Percentiles rank a stretch among this genome's conserved stretches.
Evolutionary conservation across 2,888 invertebrate genomes (phyloP).

Genomic region (Noctua janthina): DNA sequence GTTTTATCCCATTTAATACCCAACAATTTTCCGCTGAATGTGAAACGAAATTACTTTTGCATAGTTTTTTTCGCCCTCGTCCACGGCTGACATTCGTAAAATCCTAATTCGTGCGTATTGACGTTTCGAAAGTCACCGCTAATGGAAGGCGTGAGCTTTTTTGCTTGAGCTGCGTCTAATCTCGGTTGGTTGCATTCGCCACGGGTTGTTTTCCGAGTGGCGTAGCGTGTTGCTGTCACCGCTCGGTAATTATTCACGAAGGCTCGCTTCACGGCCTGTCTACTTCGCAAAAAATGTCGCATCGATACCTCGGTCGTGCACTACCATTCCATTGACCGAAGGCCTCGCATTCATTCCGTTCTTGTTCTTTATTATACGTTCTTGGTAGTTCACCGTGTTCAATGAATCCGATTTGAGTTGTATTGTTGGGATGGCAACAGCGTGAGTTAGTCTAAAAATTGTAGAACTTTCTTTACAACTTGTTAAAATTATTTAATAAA

Average conservation of each 20-base stretch:
- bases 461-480: not conserved
- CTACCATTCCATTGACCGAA: conserved; percentile 60
- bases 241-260: conserved; percentile 87
- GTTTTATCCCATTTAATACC: conserved; percentile 68
- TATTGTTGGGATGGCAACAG: conserved; percentile 46
- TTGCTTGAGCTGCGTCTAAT: conserved; percentile 85
- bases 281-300: conserved; percentile 78
- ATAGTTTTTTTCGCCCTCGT: conserved; percentile 72
- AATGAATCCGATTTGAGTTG: conserved; percentile 44
- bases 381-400: conserved; percentile 39
- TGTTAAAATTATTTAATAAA: not conserved
- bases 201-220: conserved; percentile 85
- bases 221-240: conserved; percentile 87
- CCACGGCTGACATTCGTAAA: conserved; percentile 78
- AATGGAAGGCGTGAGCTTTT: conserved; percentile 87
- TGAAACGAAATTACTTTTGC: conserved; percentile 70
- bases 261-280: conserved; percentile 77
- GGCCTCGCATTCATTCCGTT: conserved; percentile 40
- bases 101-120: conserved; percentile 88
- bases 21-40: conserved; percentile 65
- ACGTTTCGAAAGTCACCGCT: conserved; percentile 86
- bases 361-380: conserved; percentile 47
- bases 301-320: conserved; percentile 65
- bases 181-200: conserved; percentile 84
- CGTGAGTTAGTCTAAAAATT: not conserved